These are phyloP conservation scores for Lepidocyrtoides sp. DNA, from an alignment of 2,888 invertebrate species.

Conservation along the genomic window DNA sequence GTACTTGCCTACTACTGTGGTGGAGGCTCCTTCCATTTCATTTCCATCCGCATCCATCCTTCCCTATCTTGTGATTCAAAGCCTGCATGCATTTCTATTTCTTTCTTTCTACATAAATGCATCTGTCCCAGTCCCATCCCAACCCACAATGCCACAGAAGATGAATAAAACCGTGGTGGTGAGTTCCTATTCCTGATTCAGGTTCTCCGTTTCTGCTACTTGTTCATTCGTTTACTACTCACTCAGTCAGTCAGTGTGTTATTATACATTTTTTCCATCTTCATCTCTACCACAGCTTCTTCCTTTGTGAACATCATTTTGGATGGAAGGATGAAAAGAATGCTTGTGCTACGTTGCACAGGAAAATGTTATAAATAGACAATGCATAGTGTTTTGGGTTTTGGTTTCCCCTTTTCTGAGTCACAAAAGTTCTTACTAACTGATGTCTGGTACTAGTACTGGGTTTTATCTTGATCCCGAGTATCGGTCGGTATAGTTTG, in stretches of 20 bases:
- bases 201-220: constrained; percentile 52
- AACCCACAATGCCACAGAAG: neutral
- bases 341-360: neutral
- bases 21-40: constrained; percentile 60
- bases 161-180: neutral
- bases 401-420: too few relatives aligned
- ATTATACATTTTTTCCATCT: neutral
- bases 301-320: neutral
- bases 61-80: constrained; percentile 19
- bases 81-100: constrained; percentile 7
- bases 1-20: neutral
- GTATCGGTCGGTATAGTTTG: too few relatives aligned
- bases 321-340: neutral
- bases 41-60: constrained; percentile 62
- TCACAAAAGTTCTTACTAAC: too few relatives aligned
- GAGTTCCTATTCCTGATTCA: constrained; percentile 69
- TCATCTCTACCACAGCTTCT: neutral
- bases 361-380: constrained; percentile 29
- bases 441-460: too few relatives aligned
- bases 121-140: neutral
- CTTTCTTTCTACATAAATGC: neutral
- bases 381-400: neutral
- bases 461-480: too few relatives aligned
- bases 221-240: neutral
- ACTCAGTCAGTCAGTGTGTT: neutral